Evolutionary conservation across 1,140 invertebrate genomes (phyloP), one percentile per base, ranked within the genome.

Genomic region (Octopus bimaculoides): DNA sequence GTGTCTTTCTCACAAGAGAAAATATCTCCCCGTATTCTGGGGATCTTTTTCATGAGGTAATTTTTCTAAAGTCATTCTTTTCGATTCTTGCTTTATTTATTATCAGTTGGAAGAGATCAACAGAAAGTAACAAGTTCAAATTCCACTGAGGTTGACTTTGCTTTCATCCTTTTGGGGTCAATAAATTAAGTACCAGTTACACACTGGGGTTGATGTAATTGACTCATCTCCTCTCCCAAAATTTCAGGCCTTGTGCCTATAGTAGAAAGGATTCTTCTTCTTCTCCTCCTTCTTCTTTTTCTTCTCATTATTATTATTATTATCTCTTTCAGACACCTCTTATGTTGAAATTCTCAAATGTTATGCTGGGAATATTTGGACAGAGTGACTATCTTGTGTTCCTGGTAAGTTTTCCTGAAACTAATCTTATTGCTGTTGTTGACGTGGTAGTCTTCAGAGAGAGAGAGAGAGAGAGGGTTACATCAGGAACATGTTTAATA

Each of bases 1-100:
- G 97, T 52, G 92, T 96, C 12, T 94, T 94, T 87, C 91, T 98
- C 75, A 92, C 94, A 79, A 92, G 94, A 79, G 92, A 93, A 86
- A 93, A 93, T 54, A 94, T 97, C 75, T 94, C 96, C 88, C 96
- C 97, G 0, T 99, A 98, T 87, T 91, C 92, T 80, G 96, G 97
- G 52, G 97, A 98, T 91, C 92, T 96, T 56, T 96, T 98, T 81
- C 97, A 98, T 90, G 96, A 91, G 87, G 89, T 90, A 83, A 83
- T 74, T 79, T 41, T 41, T 41, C 26, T 41, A 41, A 41, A 41
- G 26, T 41, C 26, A 1, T 41, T 2, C 26, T 41, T 41, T 41
- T 41, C 2, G 26, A 41, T 41, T 41, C 26, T 2, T 41, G 26
- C 26, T 41, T 41, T 41, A 41, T 41, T 41, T 41, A 41, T 41